phyloP scores from a whole-genome alignment of 2,888 invertebrate species.

The Pegoplata infirma region DNA sequence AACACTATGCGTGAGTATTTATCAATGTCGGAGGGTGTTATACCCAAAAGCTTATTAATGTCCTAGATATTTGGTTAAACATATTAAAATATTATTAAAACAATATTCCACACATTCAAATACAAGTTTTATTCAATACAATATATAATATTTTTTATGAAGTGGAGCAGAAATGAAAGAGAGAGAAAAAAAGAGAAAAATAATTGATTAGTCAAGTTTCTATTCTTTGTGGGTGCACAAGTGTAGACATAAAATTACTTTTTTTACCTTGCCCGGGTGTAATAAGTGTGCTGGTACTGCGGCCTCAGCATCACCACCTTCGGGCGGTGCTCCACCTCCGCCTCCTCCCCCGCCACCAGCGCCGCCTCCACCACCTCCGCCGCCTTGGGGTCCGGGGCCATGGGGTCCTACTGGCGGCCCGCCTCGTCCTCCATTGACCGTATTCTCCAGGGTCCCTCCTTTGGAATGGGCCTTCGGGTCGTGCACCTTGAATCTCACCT shows the following conservation, averaged over 20 bases:
- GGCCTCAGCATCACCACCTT: constrained; percentile 76
- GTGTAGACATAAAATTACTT: constrained; percentile 71
- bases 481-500: constrained; percentile 96
- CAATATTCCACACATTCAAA: too few species aligned
- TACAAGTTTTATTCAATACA: too few species aligned
- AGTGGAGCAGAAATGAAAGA: constrained; percentile 7
- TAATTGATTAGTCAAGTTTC: constrained; percentile 56
- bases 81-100: too few species aligned
- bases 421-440: constrained; percentile 89
- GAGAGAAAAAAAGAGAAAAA: constrained; percentile 42
- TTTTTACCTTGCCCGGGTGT: constrained; percentile 88
- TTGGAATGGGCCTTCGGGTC: constrained; percentile 96
- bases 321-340: constrained; percentile 78
- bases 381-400: constrained; percentile 76
- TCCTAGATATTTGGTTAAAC: too few species aligned
- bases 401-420: constrained; percentile 81
- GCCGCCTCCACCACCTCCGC: constrained; percentile 74
- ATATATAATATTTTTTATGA: too few species aligned
- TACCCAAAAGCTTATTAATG: constrained; percentile 93
- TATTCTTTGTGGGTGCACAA: constrained; percentile 39
- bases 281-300: constrained; percentile 85
- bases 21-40: constrained; percentile 98
- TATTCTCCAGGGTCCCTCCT: constrained; percentile 94
- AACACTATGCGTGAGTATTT: constrained; percentile 99
- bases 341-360: constrained; percentile 69